Base-by-base conservation (phyloP, 2,888 invertebrate species). In the Brachyptera risi region DNA sequence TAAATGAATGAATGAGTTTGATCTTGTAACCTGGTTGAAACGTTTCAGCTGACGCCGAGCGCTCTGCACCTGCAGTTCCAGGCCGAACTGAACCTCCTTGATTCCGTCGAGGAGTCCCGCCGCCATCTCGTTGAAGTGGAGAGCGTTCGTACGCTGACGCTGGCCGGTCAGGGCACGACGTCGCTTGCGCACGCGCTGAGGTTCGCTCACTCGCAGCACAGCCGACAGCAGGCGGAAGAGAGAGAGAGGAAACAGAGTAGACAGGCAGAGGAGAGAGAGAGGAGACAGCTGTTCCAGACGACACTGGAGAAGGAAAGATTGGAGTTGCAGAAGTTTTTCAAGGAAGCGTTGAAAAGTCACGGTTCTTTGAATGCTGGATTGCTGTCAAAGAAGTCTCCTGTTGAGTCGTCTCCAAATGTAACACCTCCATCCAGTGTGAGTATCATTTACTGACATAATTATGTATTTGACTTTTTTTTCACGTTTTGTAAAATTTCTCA, bases 81-180 rank as follows among this genome's bases (percentile, higher is more conserved):
- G 69, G 80, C 83, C 0, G 83, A 83, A 72, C 74, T 84, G 50
- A 81, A 81, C 71, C 75, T 82, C 47, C 71, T 84, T 40, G 83
- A 84, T 66, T 80, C 82, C 51, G 80, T 83, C 68, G 82, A 83
- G 62, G 79, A 83, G 69, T 82, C 83, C 0, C 69, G 83, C 26
- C 73, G 77, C 47, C 82, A 83, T 70, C 75, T 83, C 35, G 76
- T 78, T 63, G 78, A 80, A 38, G 78, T 83, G 59, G 83, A 84
- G 37, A 54, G 37, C 17, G 2, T 54, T 19, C 54, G 37, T 21
- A 37, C 54, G 1, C 21, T 54, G 35, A 37, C 15, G 7, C 15
- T 51, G 19, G 51, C 51, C 3, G 15, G 31, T 15, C 51, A 51
- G 17, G 51, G 51, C 31, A 15, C 51, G 5, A 19, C 51, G 4